Evolutionary conservation across 2,888 invertebrate genomes (phyloP).

Genomic region (Aleiodes leptofemur): DNA sequence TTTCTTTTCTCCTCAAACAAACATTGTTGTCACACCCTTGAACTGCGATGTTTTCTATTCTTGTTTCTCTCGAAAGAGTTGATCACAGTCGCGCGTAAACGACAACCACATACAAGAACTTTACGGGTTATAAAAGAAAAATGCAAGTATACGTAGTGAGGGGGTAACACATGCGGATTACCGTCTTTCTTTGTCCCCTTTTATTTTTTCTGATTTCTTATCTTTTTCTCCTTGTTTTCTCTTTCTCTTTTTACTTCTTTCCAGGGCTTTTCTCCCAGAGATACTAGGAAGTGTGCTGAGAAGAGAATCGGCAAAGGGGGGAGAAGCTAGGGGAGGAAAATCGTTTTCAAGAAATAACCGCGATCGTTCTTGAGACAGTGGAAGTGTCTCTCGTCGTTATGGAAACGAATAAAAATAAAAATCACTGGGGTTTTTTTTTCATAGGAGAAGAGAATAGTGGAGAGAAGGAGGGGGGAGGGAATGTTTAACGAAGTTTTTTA

Average conservation of each 20-base stretch:
- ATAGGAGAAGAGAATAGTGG: conserved; percentile 21
- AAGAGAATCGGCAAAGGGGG: conserved; percentile 11
- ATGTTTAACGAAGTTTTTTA: conserved; percentile 69
- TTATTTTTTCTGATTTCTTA: conserved; percentile 7
- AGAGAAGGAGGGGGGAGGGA: not conserved
- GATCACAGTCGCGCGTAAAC: conserved; percentile 23
- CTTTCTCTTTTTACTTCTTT: conserved; percentile 7
- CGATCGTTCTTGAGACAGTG: conserved; percentile 39
- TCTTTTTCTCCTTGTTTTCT: conserved; percentile 30
- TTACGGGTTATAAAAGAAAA: conserved; percentile 38
- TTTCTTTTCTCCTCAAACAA: not conserved
- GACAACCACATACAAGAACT: conserved; percentile 46
- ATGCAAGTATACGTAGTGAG: conserved; percentile 34
- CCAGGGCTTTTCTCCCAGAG: conserved; percentile 4
- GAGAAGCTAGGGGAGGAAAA: conserved; percentile 31
- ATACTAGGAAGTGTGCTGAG: conserved; percentile 27
- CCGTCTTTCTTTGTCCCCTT: conserved; percentile 41
- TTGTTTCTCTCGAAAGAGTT: conserved; percentile 29
- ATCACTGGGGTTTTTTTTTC: conserved; percentile 11
- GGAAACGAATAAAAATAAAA: conserved; percentile 26
- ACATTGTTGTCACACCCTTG: conserved; percentile 17
- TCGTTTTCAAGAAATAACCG: conserved; percentile 43
- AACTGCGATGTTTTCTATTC: conserved; percentile 23
- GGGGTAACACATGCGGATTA: conserved; percentile 60
- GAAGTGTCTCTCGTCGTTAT: conserved; percentile 39